Evolutionary conservation across 2,797 vertebrate species (phyloP), one percentile per base, ranked within the genome.

Genomic region (Rhinichthys osculus): DNA sequence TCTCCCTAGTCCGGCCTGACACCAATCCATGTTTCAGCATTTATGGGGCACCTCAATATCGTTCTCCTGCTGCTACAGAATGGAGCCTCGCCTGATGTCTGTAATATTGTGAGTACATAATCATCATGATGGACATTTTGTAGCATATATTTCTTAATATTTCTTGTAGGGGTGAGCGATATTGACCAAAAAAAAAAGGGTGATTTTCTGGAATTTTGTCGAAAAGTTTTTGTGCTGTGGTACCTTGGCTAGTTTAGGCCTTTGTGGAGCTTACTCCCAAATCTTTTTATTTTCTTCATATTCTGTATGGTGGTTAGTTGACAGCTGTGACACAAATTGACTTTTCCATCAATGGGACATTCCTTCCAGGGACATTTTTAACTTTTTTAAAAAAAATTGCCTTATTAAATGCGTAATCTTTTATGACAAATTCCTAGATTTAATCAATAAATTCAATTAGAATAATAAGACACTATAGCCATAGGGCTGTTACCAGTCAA

Each of bases 1-100:
- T 47, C 6, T 81, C 21, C n/a, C 30, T 40, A 99, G 98, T 99
- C 98, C 90, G 98, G 98, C 91, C 96, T 99, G 94, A 99, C 98
- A 84, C 98, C 98, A 91, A 98, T 98, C 95, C 98, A 99, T 3
- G 98, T 99, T 91, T 93, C 97, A 89, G 98, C 98, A 85, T 99
- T 99, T 95, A 99, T 99, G 98, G 98, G 98, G 90, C 98, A 99
- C 95, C 96, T 99, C 94, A 99, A 98, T 95, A 99, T 99, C 88
- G 98, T 99, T 90, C 96, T 99, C 82, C 96, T 99, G 38, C 95
- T 99, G 93, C 97, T 99, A 91, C 98, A 99, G 95, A 99, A 97
- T 71, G 98, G 98, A 94, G 98, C 98, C 59, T 99, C 98, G 89
- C 97, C 98, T 5, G 98, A 99, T 91, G 95, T 98, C 95, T 96